These are phyloP conservation scores for Aphrophora alni DNA, from an alignment of 2,888 invertebrate genomes.

Conservation along the genomic window DNA sequence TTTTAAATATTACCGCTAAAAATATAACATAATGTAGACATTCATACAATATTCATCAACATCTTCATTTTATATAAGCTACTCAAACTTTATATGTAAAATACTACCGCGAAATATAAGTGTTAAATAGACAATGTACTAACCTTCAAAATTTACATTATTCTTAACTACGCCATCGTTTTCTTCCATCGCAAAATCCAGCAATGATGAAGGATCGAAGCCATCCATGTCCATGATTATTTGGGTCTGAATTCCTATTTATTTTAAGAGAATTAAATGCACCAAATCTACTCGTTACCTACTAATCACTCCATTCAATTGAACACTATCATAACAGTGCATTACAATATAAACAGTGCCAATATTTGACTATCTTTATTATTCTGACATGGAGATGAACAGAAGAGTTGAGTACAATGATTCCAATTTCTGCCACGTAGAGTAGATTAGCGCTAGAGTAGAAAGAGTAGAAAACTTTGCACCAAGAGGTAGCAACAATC, in stretches of 20 bases:
- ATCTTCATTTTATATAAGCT: too few relatives aligned
- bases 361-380: neutral
- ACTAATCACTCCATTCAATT: too few relatives aligned
- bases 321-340: neutral
- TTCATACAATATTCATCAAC: too few relatives aligned
- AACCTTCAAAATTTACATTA: neutral
- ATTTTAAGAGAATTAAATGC: neutral
- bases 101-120: too few relatives aligned
- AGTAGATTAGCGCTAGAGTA: too few relatives aligned
- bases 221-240: conserved; percentile 10
- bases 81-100: too few relatives aligned
- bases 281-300: neutral
- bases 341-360: neutral
- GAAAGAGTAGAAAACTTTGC: too few relatives aligned
- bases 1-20: too few relatives aligned
- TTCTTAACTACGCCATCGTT: neutral
- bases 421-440: too few relatives aligned
- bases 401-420: neutral
- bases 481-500: too few relatives aligned
- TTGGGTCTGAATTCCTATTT: too few relatives aligned
- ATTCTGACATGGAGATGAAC: neutral
- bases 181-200: conserved; percentile 44
- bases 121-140: neutral
- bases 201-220: conserved; percentile 44
- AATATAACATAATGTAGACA: too few relatives aligned